phyloP scores from a whole-genome alignment of 2,888 invertebrate species.

The Cheilosia soror region DNA sequence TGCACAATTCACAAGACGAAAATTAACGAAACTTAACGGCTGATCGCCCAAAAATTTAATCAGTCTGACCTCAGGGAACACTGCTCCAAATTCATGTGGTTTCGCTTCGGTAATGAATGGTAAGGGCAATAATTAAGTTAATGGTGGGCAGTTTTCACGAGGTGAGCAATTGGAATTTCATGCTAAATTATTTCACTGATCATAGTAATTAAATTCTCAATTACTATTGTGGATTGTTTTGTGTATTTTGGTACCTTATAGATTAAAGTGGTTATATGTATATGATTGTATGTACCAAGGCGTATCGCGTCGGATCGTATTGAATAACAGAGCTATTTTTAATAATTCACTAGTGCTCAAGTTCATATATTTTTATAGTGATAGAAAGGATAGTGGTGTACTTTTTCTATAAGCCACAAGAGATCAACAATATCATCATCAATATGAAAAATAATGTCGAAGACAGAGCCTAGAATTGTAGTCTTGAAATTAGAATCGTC shows the following conservation, averaged over 20 bases:
- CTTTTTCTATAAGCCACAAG: too few relatives aligned
- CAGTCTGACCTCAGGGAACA: slow-evolving; percentile 79
- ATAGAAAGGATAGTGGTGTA: too few relatives aligned
- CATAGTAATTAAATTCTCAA: slow-evolving; percentile 19
- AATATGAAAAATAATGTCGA: too few relatives aligned
- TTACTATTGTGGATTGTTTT: background rate
- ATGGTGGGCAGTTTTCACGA: slow-evolving; percentile 34
- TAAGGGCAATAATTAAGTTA: slow-evolving; percentile 52
- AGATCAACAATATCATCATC: too few relatives aligned
- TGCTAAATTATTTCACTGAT: slow-evolving; percentile 23
- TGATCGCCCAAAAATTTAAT: slow-evolving; percentile 84
- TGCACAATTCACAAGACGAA: slow-evolving; percentile 53
- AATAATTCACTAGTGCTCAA: too few relatives aligned
- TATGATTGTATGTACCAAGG: too few relatives aligned
- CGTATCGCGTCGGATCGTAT: too few relatives aligned
- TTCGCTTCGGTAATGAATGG: slow-evolving; percentile 51
- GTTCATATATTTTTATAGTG: too few relatives aligned
- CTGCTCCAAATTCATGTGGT: slow-evolving; percentile 57
- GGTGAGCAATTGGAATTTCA: slow-evolving; percentile 36
- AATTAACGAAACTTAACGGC: slow-evolving; percentile 82
- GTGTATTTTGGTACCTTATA: background rate
- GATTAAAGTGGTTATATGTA: background rate
- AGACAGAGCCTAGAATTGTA: too few relatives aligned
- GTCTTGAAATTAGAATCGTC: too few relatives aligned
- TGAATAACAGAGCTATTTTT: too few relatives aligned